Evolutionary conservation across 2,888 invertebrate genomes (phyloP).

Genomic region (Rhamphomyia laevipes): DNA sequence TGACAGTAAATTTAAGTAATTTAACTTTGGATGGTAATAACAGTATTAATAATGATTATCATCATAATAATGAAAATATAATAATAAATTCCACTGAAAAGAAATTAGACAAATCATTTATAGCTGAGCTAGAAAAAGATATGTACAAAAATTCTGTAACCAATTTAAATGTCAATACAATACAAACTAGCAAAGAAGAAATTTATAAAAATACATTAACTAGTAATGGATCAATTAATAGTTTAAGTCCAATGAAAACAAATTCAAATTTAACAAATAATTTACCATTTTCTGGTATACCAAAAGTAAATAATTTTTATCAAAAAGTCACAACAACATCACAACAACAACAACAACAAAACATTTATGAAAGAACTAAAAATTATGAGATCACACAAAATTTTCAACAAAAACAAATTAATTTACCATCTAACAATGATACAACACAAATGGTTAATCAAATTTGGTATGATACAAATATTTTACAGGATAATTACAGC

Average conservation of each 20-base stretch:
- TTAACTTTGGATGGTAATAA: slow-evolving; percentile 24
- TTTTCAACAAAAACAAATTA: slow-evolving; percentile 26
- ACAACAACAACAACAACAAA: neutral
- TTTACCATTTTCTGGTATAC: slow-evolving; percentile 14
- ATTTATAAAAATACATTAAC: slow-evolving; percentile 32
- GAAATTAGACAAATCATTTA: slow-evolving; percentile 46
- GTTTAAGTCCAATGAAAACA: slow-evolving; percentile 13
- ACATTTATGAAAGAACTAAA: neutral
- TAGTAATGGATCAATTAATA: slow-evolving; percentile 21
- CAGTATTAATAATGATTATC: neutral
- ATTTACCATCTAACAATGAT: slow-evolving; percentile 21
- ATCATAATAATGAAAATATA: neutral
- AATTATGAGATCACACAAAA: slow-evolving; percentile 3
- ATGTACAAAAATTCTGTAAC: slow-evolving; percentile 33
- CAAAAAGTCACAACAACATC: slow-evolving; percentile 8
- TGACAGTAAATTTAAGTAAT: slow-evolving; percentile 27
- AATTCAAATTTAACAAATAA: neutral
- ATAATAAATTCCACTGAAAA: slow-evolving; percentile 26
- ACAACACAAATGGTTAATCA: slow-evolving; percentile 36
- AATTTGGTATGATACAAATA: slow-evolving; percentile 40
- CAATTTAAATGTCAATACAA: slow-evolving; percentile 33
- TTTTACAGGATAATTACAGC: slow-evolving; percentile 17
- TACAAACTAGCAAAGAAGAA: slow-evolving; percentile 30
- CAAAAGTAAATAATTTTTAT: slow-evolving; percentile 1
- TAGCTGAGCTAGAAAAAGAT: slow-evolving; percentile 53